phyloP scores from a whole-genome alignment of 2,113 vertebrate genomes.

The Pelmatolapia mariae region DNA sequence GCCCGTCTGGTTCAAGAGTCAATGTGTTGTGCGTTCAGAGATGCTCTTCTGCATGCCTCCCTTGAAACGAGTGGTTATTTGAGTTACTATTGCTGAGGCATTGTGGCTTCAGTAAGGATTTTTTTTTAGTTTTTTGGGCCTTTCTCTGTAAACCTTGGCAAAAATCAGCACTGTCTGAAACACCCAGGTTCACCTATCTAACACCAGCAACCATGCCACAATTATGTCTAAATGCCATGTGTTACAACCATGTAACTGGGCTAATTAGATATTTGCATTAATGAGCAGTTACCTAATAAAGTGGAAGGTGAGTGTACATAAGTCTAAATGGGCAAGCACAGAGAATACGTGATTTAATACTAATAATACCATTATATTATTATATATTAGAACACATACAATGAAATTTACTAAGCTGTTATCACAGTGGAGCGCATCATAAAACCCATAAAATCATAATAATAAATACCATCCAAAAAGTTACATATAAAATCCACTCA shows the following conservation, averaged over 20 bases:
- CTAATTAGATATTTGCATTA: not conserved
- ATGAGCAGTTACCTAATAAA: not conserved
- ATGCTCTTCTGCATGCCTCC: not conserved
- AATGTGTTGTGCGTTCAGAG: not conserved
- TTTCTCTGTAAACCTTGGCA: not conserved
- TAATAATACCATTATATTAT: not conserved
- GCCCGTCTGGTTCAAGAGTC: not conserved
- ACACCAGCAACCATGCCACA: not conserved
- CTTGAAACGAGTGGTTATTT: not conserved
- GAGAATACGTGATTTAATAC: not conserved
- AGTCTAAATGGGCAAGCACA: not conserved
- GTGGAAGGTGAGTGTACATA: not conserved
- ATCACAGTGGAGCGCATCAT: not conserved
- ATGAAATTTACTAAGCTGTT: not conserved
- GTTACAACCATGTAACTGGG: not conserved
- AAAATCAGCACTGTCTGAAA: not conserved
- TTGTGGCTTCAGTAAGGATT: not conserved
- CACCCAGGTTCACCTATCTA: not conserved
- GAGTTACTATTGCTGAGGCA: not conserved
- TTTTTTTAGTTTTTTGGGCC: not conserved
- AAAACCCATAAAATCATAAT: not conserved
- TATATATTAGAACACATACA: not conserved
- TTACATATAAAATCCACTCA: not conserved
- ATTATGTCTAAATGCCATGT: not conserved
- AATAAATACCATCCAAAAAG: not conserved